Conservation (phyloP, 2,797 vertebrate species). For the Pelodytes ibericus region DNA sequence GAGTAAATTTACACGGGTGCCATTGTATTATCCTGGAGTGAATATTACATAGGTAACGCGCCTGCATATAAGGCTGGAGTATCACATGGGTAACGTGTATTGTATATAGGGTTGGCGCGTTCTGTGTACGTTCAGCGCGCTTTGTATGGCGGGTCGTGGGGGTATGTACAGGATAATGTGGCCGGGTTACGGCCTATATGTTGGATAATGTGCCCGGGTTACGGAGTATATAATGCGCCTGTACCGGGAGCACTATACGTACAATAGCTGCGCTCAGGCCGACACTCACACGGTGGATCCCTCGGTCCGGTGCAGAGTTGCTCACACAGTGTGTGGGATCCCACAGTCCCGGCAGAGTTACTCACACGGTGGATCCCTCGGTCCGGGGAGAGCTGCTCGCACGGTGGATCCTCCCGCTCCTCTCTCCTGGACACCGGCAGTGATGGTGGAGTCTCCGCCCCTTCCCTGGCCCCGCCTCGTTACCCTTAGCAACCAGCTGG, state of each 20-base stretch:
- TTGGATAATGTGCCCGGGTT: not conserved
- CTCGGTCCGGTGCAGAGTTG: not conserved
- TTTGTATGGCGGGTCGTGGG: no score
- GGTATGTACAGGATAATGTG: no score
- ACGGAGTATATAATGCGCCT: not conserved
- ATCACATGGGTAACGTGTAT: no score
- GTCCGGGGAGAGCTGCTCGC: slow-evolving; percentile 19
- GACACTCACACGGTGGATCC: not conserved
- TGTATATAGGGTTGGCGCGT: no score
- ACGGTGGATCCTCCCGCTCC: slow-evolving; percentile 46
- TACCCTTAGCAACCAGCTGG: slow-evolving; percentile 38
- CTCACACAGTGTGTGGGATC: not conserved
- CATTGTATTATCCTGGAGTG: no score
- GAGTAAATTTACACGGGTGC: no score
- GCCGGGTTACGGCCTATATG: no score
- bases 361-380: slow-evolving; percentile 13
- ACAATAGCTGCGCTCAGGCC: not conserved
- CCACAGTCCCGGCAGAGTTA: not conserved
- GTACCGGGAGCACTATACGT: not conserved
- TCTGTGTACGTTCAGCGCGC: no score
- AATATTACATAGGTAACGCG: no score
- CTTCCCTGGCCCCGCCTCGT: slow-evolving; percentile 50
- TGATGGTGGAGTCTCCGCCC: slow-evolving; percentile 45
- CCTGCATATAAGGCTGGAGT: no score
- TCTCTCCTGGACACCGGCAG: slow-evolving; percentile 48